These are phyloP conservation scores for Petrophora chlorosata DNA, from an alignment of 2,888 invertebrate species.

Conservation along the genomic window DNA sequence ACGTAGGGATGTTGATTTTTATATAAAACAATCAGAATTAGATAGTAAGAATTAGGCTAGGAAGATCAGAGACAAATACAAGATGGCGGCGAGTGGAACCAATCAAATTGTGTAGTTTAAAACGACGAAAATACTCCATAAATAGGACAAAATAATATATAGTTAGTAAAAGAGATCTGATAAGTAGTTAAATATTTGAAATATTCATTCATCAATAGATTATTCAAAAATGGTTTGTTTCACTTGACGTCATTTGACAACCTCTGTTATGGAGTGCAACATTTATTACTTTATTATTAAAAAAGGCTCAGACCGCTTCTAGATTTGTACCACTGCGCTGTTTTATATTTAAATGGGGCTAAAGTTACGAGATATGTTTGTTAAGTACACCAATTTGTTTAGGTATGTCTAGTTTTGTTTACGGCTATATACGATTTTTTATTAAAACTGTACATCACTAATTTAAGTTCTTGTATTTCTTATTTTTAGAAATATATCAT, in stretches of 20 bases:
- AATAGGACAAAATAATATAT: constrained; percentile 23
- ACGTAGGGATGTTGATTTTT: constrained; percentile 35
- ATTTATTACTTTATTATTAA: constrained; percentile 32
- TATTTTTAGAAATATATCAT: constrained; percentile 8
- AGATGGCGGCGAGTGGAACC: constrained; percentile 33
- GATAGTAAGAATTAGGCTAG: constrained; percentile 37
- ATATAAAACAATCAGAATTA: constrained; percentile 29
- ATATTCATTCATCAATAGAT: constrained; percentile 6
- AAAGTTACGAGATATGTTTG: constrained; percentile 4
- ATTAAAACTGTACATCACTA: constrained; percentile 13
- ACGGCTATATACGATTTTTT: constrained; percentile 3
- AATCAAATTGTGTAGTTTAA: constrained; percentile 16
- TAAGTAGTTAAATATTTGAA: constrained; percentile 5
- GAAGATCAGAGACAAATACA: constrained; percentile 27
- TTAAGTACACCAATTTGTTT: no score
- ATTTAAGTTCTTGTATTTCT: constrained; percentile 1
- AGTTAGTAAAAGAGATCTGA: constrained; percentile 28
- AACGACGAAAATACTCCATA: constrained; percentile 29
- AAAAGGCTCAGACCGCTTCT: constrained; percentile 50
- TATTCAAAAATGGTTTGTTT: constrained; percentile 25
- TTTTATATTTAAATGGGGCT: constrained; percentile 40
- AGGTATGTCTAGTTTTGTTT: constrained; percentile 4
- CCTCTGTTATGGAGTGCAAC: constrained; percentile 41
- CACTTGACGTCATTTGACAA: constrained; percentile 33
- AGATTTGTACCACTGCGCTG: constrained; percentile 46